Percentiles rank a stretch among this genome's conserved stretches.
phyloP scores from a whole-genome alignment of 2,888 invertebrate genomes.

The Cephonodes hylas region DNA sequence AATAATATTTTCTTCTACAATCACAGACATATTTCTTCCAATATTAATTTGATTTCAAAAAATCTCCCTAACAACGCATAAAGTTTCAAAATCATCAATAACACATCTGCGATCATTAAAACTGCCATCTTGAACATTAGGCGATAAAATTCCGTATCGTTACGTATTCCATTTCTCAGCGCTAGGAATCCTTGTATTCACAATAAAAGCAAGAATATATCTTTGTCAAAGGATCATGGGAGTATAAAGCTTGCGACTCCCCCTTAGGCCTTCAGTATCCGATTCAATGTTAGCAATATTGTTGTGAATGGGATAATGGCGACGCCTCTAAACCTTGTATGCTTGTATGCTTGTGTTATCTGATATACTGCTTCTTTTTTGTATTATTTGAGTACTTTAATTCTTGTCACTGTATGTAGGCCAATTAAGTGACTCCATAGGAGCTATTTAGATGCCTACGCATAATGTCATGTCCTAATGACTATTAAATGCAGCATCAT shows the following conservation, averaged over 20 bases:
- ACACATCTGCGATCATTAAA: not conserved
- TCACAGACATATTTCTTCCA: no score
- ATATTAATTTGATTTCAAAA: no score
- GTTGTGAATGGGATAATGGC: not conserved
- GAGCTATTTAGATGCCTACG: no score
- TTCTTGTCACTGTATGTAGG: no score
- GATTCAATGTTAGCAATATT: not conserved
- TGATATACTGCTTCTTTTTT: no score
- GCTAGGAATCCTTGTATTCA: not conserved
- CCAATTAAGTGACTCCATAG: no score
- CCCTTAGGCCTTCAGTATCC: not conserved
- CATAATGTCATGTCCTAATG: no score
- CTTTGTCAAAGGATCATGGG: conserved; percentile 12
- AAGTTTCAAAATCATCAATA: not conserved
- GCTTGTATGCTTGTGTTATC: not conserved
- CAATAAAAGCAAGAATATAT: conserved; percentile 3
- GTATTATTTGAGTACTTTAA: no score
- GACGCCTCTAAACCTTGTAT: not conserved
- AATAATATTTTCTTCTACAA: no score
- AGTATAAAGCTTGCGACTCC: not conserved
- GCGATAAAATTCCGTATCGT: conserved; percentile 2
- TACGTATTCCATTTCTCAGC: not conserved
- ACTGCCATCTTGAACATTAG: not conserved
- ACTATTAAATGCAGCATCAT: no score
- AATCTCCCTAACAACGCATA: no score